A percentile compares a stretch with the other conserved stretches of the same genome.
phyloP scores from a whole-genome alignment of 1,140 invertebrate species.

The Halotydeus destructor region DNA sequence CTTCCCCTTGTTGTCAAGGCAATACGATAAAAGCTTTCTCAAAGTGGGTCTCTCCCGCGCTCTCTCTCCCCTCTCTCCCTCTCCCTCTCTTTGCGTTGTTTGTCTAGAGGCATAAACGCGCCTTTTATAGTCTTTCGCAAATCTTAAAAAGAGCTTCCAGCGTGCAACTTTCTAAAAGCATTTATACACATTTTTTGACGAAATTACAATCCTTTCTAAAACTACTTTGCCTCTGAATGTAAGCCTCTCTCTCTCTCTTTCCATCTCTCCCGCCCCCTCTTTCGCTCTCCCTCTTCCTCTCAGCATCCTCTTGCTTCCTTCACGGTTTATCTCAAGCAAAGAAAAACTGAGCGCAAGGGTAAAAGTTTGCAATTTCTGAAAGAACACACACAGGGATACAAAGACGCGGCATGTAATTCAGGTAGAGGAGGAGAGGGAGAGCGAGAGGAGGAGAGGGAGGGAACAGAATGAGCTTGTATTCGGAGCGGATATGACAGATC shows the following conservation, averaged over 20 bases:
- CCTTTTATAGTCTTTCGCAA: too few species aligned
- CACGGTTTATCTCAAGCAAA: not conserved
- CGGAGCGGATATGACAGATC: not conserved
- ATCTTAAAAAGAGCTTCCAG: too few species aligned
- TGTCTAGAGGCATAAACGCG: too few species aligned
- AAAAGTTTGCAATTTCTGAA: not conserved
- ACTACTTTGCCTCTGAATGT: not conserved
- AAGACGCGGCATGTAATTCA: not conserved
- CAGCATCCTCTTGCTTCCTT: not conserved
- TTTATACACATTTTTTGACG: too few species aligned
- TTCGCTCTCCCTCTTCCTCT: not conserved
- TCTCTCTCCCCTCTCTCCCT: not conserved
- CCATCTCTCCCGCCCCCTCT: not conserved
- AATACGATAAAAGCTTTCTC: too few species aligned
- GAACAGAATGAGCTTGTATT: not conserved
- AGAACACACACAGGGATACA: not conserved
- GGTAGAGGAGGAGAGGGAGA: not conserved
- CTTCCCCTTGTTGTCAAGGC: too few species aligned
- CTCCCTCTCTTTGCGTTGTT: not conserved
- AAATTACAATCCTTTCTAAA: too few species aligned
- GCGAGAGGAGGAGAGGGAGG: not conserved
- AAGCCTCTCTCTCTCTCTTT: not conserved
- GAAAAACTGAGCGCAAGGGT: not conserved
- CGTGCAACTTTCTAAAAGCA: too few species aligned
- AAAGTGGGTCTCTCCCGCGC: not conserved